Percentiles rank a stretch among this genome's conserved stretches.
These are phyloP conservation scores for Micropterix aruncella DNA, from an alignment of 2,888 invertebrate species.

Conservation along the genomic window DNA sequence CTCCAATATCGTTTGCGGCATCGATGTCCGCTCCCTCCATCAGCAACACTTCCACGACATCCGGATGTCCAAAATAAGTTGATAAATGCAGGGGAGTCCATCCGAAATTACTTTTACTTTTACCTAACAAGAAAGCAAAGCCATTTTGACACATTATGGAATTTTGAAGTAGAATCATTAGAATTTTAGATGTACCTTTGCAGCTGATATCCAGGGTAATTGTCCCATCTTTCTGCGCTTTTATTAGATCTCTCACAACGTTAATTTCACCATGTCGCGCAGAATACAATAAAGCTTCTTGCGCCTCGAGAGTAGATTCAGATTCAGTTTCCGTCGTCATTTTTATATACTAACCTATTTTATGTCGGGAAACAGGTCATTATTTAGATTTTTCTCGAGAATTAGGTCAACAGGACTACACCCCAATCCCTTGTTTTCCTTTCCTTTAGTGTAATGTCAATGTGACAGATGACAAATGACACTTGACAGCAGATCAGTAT, in stretches of 20 bases:
- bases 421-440: no score
- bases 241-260: constrained; percentile 38
- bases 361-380: no score
- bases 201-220: constrained; percentile 45
- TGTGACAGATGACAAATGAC: no score
- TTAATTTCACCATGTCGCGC: constrained; percentile 46
- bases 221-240: constrained; percentile 33
- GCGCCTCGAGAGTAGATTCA: constrained; percentile 24
- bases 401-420: no score
- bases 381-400: no score
- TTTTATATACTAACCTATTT: no score
- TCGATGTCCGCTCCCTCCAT: constrained; percentile 43
- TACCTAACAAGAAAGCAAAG: constrained; percentile 25
- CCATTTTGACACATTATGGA: constrained; percentile 6
- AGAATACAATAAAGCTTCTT: constrained; percentile 43
- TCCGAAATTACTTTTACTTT: constrained; percentile 47
- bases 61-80: constrained; percentile 50
- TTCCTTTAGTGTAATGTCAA: no score
- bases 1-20: constrained; percentile 47
- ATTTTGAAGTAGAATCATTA: no score
- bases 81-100: constrained; percentile 57
- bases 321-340: constrained; percentile 22
- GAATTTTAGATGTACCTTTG: no score
- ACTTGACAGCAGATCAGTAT: no score
- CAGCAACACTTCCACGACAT: constrained; percentile 40